Base-by-base conservation (phyloP, 2,888 invertebrate species). In the Achlya flavicornis region DNA sequence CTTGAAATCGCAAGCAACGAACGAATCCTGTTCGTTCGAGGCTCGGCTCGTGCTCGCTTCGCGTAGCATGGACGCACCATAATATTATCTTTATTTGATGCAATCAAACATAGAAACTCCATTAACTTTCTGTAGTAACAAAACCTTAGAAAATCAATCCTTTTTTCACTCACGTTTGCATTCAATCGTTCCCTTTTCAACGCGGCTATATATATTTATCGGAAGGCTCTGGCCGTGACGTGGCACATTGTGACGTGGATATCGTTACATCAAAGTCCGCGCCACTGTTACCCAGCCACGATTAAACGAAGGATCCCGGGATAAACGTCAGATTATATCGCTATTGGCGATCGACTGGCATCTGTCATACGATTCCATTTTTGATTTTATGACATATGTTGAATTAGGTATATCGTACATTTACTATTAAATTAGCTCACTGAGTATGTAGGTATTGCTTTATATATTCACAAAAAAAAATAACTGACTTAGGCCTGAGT, bases 161-260 rank as follows among this genome's bases (percentile, higher is more conserved):
- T 10, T 53, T n/a, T 53, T 19, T 53, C 19, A 10, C 6, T 3
- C 53, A 46, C 46, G 46, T 46, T 6, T n/a, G 6, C 53, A 53
- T 16, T 19, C 53, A 53, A n/a, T n/a, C 46, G 46, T 0, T 10
- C 16, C 38, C 14, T 38, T 59, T 38, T 19, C 12, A 19, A 60
- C 12, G 14, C 53, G 33, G 35, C 16, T 35, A 60, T 60, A 60
- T 26, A 60, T 60, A 41, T 19, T 46, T 46, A 46, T 14, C 19
- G 26, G 19, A 41, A 19, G 38, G 38, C 41, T 16, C 32, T 12
- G n/a, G 16, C 26, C 3, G 58, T 59, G 38, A 59, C 60, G 43
- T 26, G 41, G 19, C 60, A 60, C 26, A 41, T 41, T 41, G 19
- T 60, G 60, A 41, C 16, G 59, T 59, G 41, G 41, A 26, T n/a